phyloP scores from a whole-genome alignment of 2,797 vertebrate genomes.

The Brachymystax lenok region DNA sequence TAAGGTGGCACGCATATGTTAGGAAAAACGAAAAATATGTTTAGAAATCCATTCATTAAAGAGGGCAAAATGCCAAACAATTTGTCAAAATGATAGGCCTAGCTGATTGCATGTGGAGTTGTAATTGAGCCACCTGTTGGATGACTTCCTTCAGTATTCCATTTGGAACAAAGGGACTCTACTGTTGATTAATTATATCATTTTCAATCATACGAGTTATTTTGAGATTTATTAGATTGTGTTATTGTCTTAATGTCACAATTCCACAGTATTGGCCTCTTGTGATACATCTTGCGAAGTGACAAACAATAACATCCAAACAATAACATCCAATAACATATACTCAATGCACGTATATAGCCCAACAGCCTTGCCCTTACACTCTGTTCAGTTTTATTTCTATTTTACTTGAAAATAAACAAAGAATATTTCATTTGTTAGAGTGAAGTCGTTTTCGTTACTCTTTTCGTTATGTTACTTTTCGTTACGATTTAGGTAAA shows the following conservation, averaged over 20 bases:
- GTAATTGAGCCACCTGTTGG: neutral
- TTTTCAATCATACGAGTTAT: neutral
- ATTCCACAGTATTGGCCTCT: neutral
- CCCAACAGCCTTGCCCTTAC: neutral
- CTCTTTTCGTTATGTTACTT: neutral
- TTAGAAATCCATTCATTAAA: neutral
- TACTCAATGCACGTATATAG: neutral
- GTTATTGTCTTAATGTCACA: neutral
- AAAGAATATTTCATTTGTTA: neutral
- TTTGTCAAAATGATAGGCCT: neutral
- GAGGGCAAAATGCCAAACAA: neutral
- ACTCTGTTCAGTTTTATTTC: neutral
- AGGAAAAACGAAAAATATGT: too few species aligned
- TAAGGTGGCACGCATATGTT: too few species aligned
- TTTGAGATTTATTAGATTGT: neutral
- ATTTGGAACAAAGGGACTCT: neutral
- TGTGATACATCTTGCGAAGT: neutral
- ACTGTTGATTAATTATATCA: neutral
- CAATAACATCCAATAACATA: too few species aligned
- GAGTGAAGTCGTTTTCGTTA: neutral
- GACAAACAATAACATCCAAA: too few species aligned
- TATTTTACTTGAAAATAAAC: neutral
- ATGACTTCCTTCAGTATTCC: neutral
- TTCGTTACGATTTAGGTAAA: neutral
- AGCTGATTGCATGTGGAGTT: neutral